These are phyloP conservation scores for Trinectes maculatus DNA, from an alignment of 2,113 vertebrate species.

Conservation along the genomic window DNA sequence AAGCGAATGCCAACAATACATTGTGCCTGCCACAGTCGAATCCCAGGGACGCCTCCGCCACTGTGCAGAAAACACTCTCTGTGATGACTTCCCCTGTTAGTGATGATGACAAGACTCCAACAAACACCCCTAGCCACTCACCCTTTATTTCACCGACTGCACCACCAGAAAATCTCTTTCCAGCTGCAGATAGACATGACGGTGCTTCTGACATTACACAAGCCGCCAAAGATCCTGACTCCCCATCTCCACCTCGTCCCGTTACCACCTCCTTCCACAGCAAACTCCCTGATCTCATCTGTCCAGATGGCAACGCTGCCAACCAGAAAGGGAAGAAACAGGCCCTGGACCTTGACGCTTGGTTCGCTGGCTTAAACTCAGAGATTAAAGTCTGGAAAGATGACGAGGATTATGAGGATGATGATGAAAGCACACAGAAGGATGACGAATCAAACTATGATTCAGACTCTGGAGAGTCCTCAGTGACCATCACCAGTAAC, in stretches of 20 bases:
- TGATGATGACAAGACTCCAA: conserved; percentile 69
- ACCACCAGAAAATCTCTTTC: background rate
- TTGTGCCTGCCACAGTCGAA: background rate
- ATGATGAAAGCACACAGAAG: conserved; percentile 74
- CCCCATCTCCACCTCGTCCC: background rate
- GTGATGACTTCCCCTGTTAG: conserved; percentile 15
- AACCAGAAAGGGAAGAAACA: conserved; percentile 36
- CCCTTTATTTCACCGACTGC: conserved; percentile 22
- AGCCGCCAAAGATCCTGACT: background rate
- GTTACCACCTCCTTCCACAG: conserved; percentile 10
- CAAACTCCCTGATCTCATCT: conserved; percentile 17
- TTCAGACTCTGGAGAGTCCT: conserved; percentile 82
- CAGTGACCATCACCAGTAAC: conserved; percentile 79
- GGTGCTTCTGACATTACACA: background rate
- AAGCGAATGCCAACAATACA: background rate
- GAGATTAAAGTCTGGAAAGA: conserved; percentile 56
- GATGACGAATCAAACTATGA: conserved; percentile 79
- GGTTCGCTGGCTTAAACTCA: conserved; percentile 67
- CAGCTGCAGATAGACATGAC: background rate
- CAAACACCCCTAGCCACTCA: conserved; percentile 56
- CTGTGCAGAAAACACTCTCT: background rate
- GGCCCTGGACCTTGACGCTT: conserved; percentile 42
- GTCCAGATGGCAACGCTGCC: conserved; percentile 7
- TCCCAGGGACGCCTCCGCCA: conserved; percentile 14
- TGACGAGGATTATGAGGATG: conserved; percentile 43